These are phyloP conservation scores for Calameuta filiformis DNA, from an alignment of 2,888 invertebrate species.

Conservation along the genomic window DNA sequence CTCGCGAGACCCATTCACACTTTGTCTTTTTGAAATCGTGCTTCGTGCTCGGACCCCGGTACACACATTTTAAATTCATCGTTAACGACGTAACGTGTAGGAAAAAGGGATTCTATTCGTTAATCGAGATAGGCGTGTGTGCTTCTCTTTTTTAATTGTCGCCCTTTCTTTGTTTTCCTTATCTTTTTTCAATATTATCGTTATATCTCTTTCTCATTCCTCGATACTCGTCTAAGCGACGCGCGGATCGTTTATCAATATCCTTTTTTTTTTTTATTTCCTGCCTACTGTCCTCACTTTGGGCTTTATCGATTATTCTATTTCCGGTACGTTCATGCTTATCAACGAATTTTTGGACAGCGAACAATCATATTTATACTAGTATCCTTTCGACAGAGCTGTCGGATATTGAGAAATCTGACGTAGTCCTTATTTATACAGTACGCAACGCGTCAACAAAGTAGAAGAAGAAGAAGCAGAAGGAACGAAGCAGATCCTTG, in stretches of 20 bases:
- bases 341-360: background rate
- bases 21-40: slow-evolving; percentile 7
- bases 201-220: background rate
- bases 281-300: background rate
- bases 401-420: background rate
- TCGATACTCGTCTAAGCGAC: background rate
- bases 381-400: background rate
- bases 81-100: slow-evolving; percentile 9
- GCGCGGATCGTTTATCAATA: background rate
- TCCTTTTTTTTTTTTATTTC: background rate
- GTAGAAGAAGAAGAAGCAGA: background rate
- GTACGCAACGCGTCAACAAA: background rate
- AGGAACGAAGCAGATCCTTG: background rate
- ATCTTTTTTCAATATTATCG: background rate
- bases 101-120: background rate
- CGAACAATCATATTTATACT: background rate
- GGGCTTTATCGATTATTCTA: background rate
- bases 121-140: background rate
- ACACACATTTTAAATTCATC: slow-evolving; percentile 8
- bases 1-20: slow-evolving; percentile 3
- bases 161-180: slow-evolving; percentile 9
- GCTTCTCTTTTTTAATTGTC: slow-evolving; percentile 18
- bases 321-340: background rate
- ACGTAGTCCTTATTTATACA: background rate
- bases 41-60: slow-evolving; percentile 6